phyloP scores from a whole-genome alignment of 2,888 invertebrate genomes.

The Cetonia aurata region DNA sequence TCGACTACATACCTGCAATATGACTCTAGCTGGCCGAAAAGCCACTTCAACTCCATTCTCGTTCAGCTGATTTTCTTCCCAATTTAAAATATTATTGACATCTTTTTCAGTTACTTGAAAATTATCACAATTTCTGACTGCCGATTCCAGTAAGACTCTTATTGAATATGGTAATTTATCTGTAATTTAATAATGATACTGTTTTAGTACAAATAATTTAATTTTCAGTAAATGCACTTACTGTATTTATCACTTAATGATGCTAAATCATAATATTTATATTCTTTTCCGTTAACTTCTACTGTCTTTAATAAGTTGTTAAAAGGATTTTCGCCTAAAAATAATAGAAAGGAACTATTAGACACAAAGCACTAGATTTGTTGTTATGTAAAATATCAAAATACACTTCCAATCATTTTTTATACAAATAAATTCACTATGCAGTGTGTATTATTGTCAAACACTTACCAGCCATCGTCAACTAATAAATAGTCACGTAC shows the following conservation, averaged over 20 bases:
- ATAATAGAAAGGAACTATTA: slow-evolving; percentile 1
- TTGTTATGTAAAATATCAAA: slow-evolving; percentile 5
- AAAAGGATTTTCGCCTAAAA: slow-evolving; percentile 74
- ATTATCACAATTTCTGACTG: slow-evolving; percentile 95
- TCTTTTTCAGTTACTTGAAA: slow-evolving; percentile 90
- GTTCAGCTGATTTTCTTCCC: slow-evolving; percentile 81
- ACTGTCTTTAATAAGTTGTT: slow-evolving; percentile 72
- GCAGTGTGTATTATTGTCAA: slow-evolving; percentile 11
- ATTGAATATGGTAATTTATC: slow-evolving; percentile 92
- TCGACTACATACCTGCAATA: slow-evolving; percentile 81
- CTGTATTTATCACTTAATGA: slow-evolving; percentile 84
- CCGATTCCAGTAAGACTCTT: slow-evolving; percentile 93
- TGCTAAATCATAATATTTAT: slow-evolving; percentile 84
- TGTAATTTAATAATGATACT: slow-evolving; percentile 61
- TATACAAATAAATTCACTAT: slow-evolving; percentile 4
- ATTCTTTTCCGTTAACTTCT: slow-evolving; percentile 73
- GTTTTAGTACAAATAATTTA: slow-evolving; percentile 13
- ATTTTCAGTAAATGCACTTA: slow-evolving; percentile 67
- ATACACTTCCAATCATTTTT: neutral
- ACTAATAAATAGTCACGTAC: slow-evolving; percentile 42
- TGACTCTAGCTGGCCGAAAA: slow-evolving; percentile 96
- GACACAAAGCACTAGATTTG: neutral
- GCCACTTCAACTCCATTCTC: slow-evolving; percentile 89
- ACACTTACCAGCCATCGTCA: slow-evolving; percentile 46
- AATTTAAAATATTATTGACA: slow-evolving; percentile 89